These are phyloP conservation scores for Corbicula japonica DNA, from an alignment of 2,888 invertebrate species.

Conservation along the genomic window DNA sequence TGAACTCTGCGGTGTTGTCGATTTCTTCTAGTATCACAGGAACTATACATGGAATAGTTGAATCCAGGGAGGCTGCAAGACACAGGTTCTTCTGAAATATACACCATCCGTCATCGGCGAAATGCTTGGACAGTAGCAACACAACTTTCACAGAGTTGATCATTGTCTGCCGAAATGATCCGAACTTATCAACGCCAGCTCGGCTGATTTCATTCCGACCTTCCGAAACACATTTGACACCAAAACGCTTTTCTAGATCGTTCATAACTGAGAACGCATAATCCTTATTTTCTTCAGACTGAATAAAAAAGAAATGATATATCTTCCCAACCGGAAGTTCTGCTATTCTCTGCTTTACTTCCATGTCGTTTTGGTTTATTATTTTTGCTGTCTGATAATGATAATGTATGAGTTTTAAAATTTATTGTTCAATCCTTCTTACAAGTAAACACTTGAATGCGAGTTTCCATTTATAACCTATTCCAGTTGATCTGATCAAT, in stretches of 20 bases:
- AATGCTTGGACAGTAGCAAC: not conserved
- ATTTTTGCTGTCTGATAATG: too few species aligned
- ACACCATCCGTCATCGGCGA: not conserved
- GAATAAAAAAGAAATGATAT: conserved; percentile 6
- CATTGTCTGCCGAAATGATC: not conserved
- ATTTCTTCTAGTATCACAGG: not conserved
- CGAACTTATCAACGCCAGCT: conserved; percentile 1
- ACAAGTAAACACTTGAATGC: too few species aligned
- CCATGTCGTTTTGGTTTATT: too few species aligned
- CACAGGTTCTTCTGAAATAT: not conserved
- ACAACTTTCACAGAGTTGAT: conserved; percentile 3
- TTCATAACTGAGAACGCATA: not conserved
- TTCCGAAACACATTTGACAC: not conserved
- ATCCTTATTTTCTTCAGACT: not conserved
- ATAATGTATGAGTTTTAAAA: too few species aligned
- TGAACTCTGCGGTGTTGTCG: not conserved
- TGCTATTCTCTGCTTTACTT: too few species aligned
- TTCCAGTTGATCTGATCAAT: too few species aligned
- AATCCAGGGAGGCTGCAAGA: not conserved
- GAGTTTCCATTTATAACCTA: too few species aligned
- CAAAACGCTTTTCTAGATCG: not conserved
- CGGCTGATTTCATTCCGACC: not conserved
- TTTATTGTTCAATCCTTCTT: too few species aligned
- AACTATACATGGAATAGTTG: not conserved
- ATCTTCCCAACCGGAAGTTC: not conserved